A percentile compares a stretch with the other conserved stretches of the same genome.
phyloP scores from a whole-genome alignment of 2,797 vertebrate species.

The Cheirogaleus major region DNA sequence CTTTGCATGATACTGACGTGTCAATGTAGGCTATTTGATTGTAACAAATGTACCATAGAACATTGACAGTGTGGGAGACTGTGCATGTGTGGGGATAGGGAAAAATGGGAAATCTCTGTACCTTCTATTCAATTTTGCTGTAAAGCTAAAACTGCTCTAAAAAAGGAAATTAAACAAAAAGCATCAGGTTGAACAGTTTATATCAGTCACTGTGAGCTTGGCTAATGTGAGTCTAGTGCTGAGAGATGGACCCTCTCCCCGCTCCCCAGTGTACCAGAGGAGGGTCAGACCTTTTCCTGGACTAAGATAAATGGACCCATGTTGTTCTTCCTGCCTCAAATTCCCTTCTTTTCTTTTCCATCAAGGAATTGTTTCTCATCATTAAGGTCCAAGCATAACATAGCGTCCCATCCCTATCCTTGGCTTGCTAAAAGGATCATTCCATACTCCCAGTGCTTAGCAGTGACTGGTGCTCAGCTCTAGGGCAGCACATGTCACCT shows the following conservation, averaged over 20 bases:
- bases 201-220: neutral
- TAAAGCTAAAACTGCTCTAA: neutral
- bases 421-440: neutral
- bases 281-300: neutral
- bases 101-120: neutral
- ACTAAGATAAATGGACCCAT: neutral
- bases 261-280: neutral
- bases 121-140: neutral
- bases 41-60: neutral
- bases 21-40: neutral
- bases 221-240: neutral
- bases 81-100: neutral
- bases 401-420: neutral
- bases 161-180: neutral
- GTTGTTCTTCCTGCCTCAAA: neutral
- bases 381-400: neutral
- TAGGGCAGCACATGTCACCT: too few relatives aligned
- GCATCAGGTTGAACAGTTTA: neutral
- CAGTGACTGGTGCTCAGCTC: neutral
- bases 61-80: neutral
- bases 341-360: neutral
- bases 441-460: neutral
- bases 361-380: neutral
- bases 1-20: neutral
- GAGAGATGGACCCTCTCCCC: neutral